Evolutionary conservation across 1,140 invertebrate species (phyloP), one percentile per base, ranked within the genome.

Genomic region (Atta cephalotes): DNA sequence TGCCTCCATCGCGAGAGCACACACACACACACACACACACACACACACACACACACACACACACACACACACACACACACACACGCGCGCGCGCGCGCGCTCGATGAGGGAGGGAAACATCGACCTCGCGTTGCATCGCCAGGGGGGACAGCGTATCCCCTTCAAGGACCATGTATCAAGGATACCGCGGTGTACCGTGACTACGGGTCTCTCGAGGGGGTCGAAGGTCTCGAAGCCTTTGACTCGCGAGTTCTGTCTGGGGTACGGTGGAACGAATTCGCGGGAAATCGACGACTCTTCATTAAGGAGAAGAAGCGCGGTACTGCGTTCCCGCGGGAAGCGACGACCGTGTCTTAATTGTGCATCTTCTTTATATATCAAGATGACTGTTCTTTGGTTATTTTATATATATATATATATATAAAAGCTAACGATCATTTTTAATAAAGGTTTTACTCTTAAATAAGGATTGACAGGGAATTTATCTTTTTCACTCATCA

Each of bases 271-370:
- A 63, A 70, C 62, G 86, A 85, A 85, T 82, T 82, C 65, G 85
- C 85, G 77, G 28, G 77, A 86, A 70, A 86, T 82, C 85, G 77
- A 80, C 28, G 78, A 86, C 80, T 70, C 78, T 86, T 86, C 78
- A 60, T 86, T 82, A 86, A 82, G 53, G 21, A 62, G 49, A 45
- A 70, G 39, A 70, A 49, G 10, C 25, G 28, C 45, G 12, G 5
- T 21, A 77, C 28, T 45, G 63, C 18, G 16, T 65, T 53, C 62
- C 31, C 74, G 39, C 25, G n/a, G n/a, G 5, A 70, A 21, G 35
- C 25, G 45, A 35, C 35, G 21, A 82, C 14, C 28, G 49, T 53
- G 74, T 31, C 39, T 62, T 60, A 28, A 71, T 71, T 79, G 12
- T 66, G 18, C 21, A 63, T 21, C 21, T 63, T n/a, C 3, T 65